These are phyloP conservation scores for Rotaria magnacalcarata DNA, from an alignment of 2,888 invertebrate species.

Conservation along the genomic window DNA sequence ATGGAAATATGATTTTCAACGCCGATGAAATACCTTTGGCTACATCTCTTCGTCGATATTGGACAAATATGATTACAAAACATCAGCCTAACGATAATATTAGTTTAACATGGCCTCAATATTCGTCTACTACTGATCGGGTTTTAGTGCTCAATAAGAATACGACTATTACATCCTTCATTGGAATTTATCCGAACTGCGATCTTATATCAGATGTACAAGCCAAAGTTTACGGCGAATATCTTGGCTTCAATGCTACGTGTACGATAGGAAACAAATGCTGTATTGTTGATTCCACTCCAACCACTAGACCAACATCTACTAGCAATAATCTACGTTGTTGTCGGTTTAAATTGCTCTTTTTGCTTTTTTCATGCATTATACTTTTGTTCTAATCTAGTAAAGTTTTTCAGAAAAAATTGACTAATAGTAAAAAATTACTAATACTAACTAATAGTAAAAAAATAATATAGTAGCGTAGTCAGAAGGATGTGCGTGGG, in stretches of 20 bases:
- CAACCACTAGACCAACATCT: background rate
- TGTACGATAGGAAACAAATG: background rate
- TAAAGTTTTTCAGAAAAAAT: no score
- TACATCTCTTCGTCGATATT: background rate
- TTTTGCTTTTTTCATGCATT: no score
- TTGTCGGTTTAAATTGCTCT: no score
- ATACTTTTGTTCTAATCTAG: no score
- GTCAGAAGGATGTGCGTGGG: no score
- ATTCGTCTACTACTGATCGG: background rate
- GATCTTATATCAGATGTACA: background rate
- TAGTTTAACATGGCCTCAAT: background rate
- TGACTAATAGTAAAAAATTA: no score
- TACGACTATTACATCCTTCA: background rate
- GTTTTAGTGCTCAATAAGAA: background rate
- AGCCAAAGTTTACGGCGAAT: background rate
- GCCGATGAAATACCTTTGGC: background rate
- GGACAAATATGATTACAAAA: constrained; percentile 11
- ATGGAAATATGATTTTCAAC: background rate
- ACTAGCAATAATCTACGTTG: no score
- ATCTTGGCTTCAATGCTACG: background rate
- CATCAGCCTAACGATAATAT: background rate
- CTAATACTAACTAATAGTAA: no score
- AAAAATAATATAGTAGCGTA: no score
- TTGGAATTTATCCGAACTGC: background rate
- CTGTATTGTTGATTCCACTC: background rate